Conservation (phyloP, 2,888 invertebrate genomes). For the Cerastis leucographa region DNA sequence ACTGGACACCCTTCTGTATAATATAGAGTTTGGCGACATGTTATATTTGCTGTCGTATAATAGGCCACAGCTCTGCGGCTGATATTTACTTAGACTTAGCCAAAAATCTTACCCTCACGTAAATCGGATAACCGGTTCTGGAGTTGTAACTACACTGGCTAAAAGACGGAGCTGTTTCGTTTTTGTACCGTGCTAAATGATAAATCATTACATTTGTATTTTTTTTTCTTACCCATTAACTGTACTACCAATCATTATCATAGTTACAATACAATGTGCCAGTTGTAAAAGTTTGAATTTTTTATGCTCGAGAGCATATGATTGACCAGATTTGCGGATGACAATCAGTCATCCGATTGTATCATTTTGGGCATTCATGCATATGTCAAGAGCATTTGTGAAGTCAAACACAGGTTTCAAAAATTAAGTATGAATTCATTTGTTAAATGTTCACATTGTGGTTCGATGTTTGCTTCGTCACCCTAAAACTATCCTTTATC, state of each 20-base stretch:
- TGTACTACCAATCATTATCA: not conserved
- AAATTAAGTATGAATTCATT: constrained; percentile 22
- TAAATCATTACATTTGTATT: too few species aligned
- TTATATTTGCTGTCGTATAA: constrained; percentile 4
- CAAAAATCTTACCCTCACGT: not conserved
- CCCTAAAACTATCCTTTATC: not conserved
- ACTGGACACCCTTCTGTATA: constrained; percentile 4
- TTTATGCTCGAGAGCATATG: too few species aligned
- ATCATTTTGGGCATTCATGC: not conserved
- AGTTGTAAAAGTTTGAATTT: too few species aligned
- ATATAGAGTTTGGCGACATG: not conserved
- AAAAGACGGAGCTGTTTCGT: not conserved
- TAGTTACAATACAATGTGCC: not conserved
- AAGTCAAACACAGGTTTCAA: constrained; percentile 11
- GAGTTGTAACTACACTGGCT: not conserved
- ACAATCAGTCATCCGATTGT: constrained; percentile 21
- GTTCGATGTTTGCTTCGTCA: constrained; percentile 1
- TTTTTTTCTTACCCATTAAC: too few species aligned
- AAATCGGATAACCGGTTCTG: not conserved
- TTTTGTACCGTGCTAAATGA: not conserved
- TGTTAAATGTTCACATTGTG: not conserved
- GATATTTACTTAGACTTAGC: not conserved
- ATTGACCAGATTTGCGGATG: not conserved
- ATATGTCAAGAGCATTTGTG: constrained; percentile 34
- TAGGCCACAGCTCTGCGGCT: not conserved